Evolutionary conservation across 2,113 vertebrate species (phyloP).

Genomic region (Myotis davidii): DNA sequence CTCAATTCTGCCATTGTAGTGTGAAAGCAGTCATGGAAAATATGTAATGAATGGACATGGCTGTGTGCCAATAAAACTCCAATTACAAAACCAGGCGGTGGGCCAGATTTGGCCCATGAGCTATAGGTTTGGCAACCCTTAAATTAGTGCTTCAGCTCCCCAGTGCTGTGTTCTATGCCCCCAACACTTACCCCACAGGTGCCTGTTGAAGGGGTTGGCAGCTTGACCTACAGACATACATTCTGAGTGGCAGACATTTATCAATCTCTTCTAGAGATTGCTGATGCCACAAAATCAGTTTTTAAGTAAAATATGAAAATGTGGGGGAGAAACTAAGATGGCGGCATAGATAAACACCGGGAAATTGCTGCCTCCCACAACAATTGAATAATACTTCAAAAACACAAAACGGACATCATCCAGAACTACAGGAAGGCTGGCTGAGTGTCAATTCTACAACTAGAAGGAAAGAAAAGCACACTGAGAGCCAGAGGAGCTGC

Average conservation of each 20-base stretch:
- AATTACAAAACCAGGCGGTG: conserved; percentile 36
- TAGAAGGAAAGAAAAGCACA: too few species aligned
- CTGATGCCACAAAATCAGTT: neutral
- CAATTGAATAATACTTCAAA: too few species aligned
- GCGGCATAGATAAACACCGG: too few species aligned
- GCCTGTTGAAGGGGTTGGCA: neutral
- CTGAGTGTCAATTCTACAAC: too few species aligned
- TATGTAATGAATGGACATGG: neutral
- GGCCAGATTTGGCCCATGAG: neutral
- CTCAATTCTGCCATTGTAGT: neutral
- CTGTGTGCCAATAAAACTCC: conserved; percentile 55
- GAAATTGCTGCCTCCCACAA: too few species aligned
- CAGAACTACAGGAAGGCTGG: too few species aligned
- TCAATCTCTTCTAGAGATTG: neutral
- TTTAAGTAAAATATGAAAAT: conserved; percentile 31
- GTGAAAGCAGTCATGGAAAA: conserved; percentile 25
- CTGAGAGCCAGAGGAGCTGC: too few species aligned
- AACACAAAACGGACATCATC: too few species aligned
- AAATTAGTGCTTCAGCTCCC: neutral
- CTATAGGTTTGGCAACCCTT: neutral
- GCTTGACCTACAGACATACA: neutral
- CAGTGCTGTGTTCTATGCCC: neutral
- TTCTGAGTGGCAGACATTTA: neutral
- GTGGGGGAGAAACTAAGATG: too few species aligned
- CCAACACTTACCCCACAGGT: neutral